phyloP scores from a whole-genome alignment of 2,113 vertebrate species.

The Cheilinus undulatus region DNA sequence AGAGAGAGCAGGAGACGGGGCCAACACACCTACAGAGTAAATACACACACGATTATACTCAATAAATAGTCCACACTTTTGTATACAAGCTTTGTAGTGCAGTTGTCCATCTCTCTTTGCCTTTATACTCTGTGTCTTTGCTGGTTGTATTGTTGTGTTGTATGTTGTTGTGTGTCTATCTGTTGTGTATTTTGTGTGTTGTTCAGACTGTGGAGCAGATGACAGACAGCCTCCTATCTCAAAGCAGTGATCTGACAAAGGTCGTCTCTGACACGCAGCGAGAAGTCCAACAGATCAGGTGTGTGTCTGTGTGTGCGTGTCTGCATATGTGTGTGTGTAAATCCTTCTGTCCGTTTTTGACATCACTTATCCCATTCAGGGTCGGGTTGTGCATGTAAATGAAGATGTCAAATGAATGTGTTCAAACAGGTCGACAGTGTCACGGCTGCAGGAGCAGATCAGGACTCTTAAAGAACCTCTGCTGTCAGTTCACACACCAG shows the following conservation, averaged over 20 bases:
- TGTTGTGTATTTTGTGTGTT: constrained; percentile 34
- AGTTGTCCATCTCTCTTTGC: not conserved
- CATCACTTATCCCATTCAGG: too few relatives aligned
- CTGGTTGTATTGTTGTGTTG: too few relatives aligned
- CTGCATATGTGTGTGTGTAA: too few relatives aligned
- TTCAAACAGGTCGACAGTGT: constrained; percentile 72
- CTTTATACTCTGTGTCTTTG: not conserved
- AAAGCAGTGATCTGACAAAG: constrained; percentile 76
- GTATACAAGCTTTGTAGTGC: too few relatives aligned
- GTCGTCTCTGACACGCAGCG: constrained; percentile 66
- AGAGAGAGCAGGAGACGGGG: constrained; percentile 80
- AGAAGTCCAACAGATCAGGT: constrained; percentile 81
- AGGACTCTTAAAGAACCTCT: constrained; percentile 67
- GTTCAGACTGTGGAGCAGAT: constrained; percentile 82
- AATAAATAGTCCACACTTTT: not conserved
- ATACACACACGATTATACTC: not conserved
- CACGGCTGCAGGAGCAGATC: constrained; percentile 83
- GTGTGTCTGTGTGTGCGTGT: not conserved
- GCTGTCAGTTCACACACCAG: constrained; percentile 43
- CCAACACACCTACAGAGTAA: constrained; percentile 81
- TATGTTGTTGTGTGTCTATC: not conserved
- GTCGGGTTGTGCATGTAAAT: not conserved
- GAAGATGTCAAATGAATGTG: not conserved
- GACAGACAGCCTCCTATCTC: constrained; percentile 78
- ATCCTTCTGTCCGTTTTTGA: not conserved